Base-by-base conservation (phyloP, 2,797 vertebrate genomes). In the Pteronotus mesoamericanus region DNA sequence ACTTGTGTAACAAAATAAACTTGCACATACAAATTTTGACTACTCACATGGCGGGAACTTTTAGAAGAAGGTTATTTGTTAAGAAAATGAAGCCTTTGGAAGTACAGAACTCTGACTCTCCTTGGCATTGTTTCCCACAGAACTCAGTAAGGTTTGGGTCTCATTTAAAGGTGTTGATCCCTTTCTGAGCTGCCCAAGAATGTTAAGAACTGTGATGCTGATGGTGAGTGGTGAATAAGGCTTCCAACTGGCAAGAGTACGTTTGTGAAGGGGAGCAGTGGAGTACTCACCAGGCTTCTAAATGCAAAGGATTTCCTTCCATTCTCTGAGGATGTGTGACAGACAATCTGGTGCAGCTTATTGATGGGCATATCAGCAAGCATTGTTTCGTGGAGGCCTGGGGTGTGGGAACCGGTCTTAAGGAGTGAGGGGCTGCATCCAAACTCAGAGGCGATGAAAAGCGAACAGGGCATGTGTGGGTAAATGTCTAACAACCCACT, bases 291-390 rank as follows among this genome's bases (percentile, higher is more conserved):
- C 75, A 7, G 82, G 48, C 55, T 64, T 90, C 46, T 53, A 78
- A 85, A 96, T 53, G 61, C 57, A 77, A 69, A 97, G 96, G 95
- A 96, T 98, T 98, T 98, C 95, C 97, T 97, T 75, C 83, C 88
- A 86, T 97, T 98, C 96, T 97, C 89, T 96, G 78, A 86, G 87
- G 74, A 94, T 75, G 1, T 42, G 8, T 91, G 92, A 94, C 86
- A 96, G 96, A 88, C 84, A 97, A 93, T 16, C 57, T 21, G 29
- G 0, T 89, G 94, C 89, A 57, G 88, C 91, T 80, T 48, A 82
- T 21, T 88, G 96, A 94, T 95, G 96, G 97, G 75, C 55, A 21
- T 94, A 97, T 98, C 71, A 97, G 94, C 97, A 94, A 69, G 59
- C 86, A 95, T 98, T 98, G 89, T 98, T 94, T 93, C 69, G 91